Conservation (phyloP, 2,888 invertebrate species). For the Pachliopta kotzebuea region DNA sequence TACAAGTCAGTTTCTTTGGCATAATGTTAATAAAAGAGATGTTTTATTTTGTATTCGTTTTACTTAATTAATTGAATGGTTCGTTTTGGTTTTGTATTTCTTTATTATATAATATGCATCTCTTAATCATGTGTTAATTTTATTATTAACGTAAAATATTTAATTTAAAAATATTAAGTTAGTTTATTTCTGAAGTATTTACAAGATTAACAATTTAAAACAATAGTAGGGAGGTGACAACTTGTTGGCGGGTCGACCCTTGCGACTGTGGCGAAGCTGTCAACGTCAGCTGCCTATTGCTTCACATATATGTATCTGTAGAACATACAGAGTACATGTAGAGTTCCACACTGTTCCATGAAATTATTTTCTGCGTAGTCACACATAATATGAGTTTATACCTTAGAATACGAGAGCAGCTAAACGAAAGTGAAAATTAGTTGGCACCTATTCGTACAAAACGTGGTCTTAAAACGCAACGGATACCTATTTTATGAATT, state of each 20-base stretch:
- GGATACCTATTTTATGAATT: too few species aligned
- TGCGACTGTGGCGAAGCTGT: constrained; percentile 61
- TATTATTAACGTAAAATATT: too few species aligned
- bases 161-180: not conserved
- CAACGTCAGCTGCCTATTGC: constrained; percentile 57
- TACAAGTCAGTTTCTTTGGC: constrained; percentile 1
- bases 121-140: too few species aligned
- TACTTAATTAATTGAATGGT: too few species aligned
- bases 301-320: not conserved
- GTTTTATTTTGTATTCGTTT: not conserved
- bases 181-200: not conserved
- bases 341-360: too few species aligned
- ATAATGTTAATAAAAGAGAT: not conserved
- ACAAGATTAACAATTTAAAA: constrained; percentile 11
- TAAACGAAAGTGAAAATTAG: too few species aligned
- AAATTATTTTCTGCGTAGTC: too few species aligned
- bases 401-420: not conserved
- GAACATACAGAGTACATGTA: not conserved
- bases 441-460: too few species aligned
- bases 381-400: too few species aligned
- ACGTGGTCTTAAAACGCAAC: too few species aligned
- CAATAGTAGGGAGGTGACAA: constrained; percentile 17
- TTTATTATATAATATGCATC: too few species aligned
- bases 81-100: too few species aligned
- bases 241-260: constrained; percentile 8